Conservation (phyloP, 53 echinoderm and acorn worm genomes). For the Holothuria scabra region DNA sequence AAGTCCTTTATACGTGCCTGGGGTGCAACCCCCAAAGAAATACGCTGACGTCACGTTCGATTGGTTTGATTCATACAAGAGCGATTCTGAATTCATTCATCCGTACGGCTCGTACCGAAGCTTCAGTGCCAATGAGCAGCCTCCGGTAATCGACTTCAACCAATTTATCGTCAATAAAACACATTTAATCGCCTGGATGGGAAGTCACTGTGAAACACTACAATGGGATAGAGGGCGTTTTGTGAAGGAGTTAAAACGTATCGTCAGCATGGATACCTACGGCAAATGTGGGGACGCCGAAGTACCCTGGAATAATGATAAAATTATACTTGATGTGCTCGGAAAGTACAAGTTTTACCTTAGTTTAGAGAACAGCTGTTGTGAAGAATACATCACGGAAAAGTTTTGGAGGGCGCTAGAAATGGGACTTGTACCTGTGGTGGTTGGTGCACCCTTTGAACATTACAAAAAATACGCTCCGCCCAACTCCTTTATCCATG, state of each 20-base stretch:
- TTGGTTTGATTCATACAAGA: conserved; percentile 28
- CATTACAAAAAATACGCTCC: conserved; percentile 16
- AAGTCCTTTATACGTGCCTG: conserved; percentile 43
- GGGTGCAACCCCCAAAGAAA: conserved; percentile 23
- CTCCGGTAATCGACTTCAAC: background rate
- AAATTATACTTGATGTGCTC: background rate
- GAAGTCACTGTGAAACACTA: conserved; percentile 43
- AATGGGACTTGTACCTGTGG: conserved; percentile 3
- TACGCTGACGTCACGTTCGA: conserved; percentile 34
- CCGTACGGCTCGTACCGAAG: conserved; percentile 30
- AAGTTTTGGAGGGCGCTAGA: conserved; percentile 46
- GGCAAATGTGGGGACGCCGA: conserved; percentile 27
- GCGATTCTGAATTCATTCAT: conserved; percentile 12
- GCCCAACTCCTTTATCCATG: conserved; percentile 25
- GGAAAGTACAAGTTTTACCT: conserved; percentile 36
- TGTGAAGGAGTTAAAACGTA: background rate
- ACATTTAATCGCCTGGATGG: conserved; percentile 23
- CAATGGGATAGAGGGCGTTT: conserved; percentile 35
- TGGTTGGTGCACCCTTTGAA: conserved; percentile 15
- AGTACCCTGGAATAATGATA: conserved; percentile 21
- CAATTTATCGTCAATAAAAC: conserved; percentile 8
- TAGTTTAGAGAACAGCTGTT: conserved; percentile 45
- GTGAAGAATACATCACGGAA: conserved; percentile 40
- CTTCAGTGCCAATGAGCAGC: background rate
- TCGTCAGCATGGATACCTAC: conserved; percentile 8